phyloP scores from a whole-genome alignment of 2,113 vertebrate species.

The Stictonetta naevosa region DNA sequence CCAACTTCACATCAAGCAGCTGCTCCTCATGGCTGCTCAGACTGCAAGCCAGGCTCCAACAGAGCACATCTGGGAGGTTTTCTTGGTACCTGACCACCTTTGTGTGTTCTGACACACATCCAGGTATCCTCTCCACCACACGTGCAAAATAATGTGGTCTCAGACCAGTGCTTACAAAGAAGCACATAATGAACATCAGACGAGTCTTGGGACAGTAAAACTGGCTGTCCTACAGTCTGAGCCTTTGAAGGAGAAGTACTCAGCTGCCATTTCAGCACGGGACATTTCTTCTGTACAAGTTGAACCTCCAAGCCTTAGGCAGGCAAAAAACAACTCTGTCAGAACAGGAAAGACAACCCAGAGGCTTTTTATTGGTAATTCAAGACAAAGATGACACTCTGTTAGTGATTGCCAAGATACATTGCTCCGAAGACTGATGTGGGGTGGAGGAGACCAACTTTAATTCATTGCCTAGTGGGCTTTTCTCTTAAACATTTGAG shows the following conservation, averaged over 20 bases:
- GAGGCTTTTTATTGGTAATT: not conserved
- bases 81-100: not conserved
- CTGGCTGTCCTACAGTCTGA: not conserved
- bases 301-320: not conserved
- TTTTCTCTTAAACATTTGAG: not conserved
- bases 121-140: not conserved
- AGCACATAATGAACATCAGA: not conserved
- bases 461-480: not conserved
- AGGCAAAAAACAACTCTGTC: not conserved
- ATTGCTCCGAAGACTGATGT: not conserved
- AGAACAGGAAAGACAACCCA: not conserved
- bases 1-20: not conserved
- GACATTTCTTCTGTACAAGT: not conserved
- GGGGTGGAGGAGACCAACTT: not conserved
- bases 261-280: not conserved
- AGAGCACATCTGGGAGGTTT: not conserved
- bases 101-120: not conserved
- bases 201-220: fast-evolving
- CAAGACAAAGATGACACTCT: not conserved
- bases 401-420: not conserved
- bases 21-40: not conserved
- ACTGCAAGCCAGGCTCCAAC: not conserved
- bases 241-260: not conserved
- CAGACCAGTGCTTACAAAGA: not conserved
- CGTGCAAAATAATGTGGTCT: not conserved